Percentiles rank a stretch among this genome's conserved stretches.
These are phyloP conservation scores for Haemorhous mexicanus DNA, from an alignment of 2,113 vertebrate species.

Conservation along the genomic window DNA sequence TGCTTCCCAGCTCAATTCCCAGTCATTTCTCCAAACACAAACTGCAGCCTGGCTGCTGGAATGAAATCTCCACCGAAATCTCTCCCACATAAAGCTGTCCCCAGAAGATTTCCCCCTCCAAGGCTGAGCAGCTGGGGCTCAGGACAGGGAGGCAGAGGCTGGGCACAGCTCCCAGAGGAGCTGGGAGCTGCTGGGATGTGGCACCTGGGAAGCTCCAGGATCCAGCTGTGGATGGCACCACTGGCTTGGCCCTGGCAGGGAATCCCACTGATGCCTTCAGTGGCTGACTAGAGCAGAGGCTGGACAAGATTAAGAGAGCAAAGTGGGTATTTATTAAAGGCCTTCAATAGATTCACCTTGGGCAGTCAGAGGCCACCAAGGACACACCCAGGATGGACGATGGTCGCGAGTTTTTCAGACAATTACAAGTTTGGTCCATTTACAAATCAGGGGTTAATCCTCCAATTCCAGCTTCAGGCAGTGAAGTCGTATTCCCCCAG, in stretches of 20 bases:
- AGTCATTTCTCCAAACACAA: background rate
- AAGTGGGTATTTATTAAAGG: background rate
- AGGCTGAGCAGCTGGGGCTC: background rate
- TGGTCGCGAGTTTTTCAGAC: background rate
- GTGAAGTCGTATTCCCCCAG: too few species aligned
- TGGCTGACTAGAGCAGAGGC: background rate
- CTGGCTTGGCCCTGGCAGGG: background rate
- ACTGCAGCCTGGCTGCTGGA: background rate
- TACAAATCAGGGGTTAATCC: background rate
- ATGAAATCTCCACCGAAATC: background rate
- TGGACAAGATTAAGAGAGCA: too few species aligned
- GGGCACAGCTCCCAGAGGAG: background rate
- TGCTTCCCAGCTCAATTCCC: background rate
- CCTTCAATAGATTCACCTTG: background rate
- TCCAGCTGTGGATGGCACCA: background rate
- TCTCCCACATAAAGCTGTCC: background rate
- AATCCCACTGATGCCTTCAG: background rate
- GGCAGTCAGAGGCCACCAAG: rapidly evolving
- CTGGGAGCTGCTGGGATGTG: background rate
- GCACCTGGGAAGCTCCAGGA: background rate
- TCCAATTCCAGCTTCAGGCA: background rate
- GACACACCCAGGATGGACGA: rapidly evolving
- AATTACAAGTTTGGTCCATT: too few species aligned
- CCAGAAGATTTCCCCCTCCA: background rate
- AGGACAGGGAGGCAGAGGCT: background rate